Conservation (phyloP, 2,888 invertebrate species). For the Tineola bisselliella region DNA sequence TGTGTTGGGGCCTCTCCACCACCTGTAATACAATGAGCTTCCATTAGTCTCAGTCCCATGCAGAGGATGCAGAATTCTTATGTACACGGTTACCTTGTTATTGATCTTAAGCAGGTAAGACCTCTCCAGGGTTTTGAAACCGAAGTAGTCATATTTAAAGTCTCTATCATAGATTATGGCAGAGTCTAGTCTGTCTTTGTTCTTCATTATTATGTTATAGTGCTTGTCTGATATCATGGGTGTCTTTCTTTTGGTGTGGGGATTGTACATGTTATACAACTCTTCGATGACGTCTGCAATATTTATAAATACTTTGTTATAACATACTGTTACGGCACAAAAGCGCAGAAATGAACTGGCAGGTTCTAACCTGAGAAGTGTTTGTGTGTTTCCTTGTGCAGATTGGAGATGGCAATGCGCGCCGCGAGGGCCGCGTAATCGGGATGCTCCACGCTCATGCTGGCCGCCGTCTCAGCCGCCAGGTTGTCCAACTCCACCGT, state of each 20-base stretch:
- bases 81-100: conserved; percentile 81
- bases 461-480: conserved; percentile 98
- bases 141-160: conserved; percentile 97
- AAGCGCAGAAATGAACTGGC: not conserved
- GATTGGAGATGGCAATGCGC: conserved; percentile 94
- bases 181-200: conserved; percentile 92
- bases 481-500: conserved; percentile 97
- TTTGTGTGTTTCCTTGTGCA: conserved; percentile 98
- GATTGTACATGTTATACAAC: conserved; percentile 80
- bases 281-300: conserved; percentile 87
- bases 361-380: conserved; percentile 79
- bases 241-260: conserved; percentile 73
- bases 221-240: conserved; percentile 90
- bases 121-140: conserved; percentile 97
- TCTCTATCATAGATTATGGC: conserved; percentile 97
- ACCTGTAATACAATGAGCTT: too few relatives aligned
- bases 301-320: not conserved
- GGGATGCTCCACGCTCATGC: conserved; percentile 96
- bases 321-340: too few relatives aligned
- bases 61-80: too few relatives aligned
- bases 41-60: too few relatives aligned
- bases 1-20: conserved; percentile 96
- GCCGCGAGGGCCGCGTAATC: conserved; percentile 93
- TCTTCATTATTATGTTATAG: conserved; percentile 81
- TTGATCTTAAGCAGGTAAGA: conserved; percentile 94